Evolutionary conservation across 2,888 invertebrate species (phyloP), one percentile per base, ranked within the genome.

Genomic region (Epistrophe grossulariae): DNA sequence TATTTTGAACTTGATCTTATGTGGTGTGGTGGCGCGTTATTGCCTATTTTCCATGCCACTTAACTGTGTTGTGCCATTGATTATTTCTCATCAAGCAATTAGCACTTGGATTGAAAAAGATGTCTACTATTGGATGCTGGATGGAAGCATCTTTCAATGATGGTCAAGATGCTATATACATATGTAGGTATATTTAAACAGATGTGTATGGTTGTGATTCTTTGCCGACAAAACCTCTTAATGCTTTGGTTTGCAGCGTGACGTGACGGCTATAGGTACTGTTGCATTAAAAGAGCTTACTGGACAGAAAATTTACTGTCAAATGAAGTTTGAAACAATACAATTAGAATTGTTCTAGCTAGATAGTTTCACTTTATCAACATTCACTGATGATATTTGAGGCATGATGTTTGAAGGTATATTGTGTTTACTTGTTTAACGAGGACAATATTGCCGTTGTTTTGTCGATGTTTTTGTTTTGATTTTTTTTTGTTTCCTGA

Each of bases 1-100:
- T 73, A 74, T 73, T 82, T 70, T 82, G 82, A 85, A 85, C 85
- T 85, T 85, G 82, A 82, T 81, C 84, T 80, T 52, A 77, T 59
- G 11, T 35, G 24, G 24, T 35, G 64, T 38, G 50, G 40, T 50
- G 74, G 55, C 43, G 35, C 45, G 57, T 57, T 31, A 43, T 55
- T 68, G 76, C 55, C 66, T 55, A 64, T 45, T 52, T 24, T 45
- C 43, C 35, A 57, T 66, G 57, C 35, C 57, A 68, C 45, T 35
- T 73, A 64, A 43, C 50, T 48, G 48, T 62, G 52, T 68, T 43
- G 35, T 60, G 48, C 43, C 50, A 78, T 78, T 52, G 50, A 57
- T 45, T 77, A 55, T 64, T 71, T 72, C 70, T 50, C 24, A 62
- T 48, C 45, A 31, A 66, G n/a, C 66, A 83, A 78, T 78, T 78